These are phyloP conservation scores for Triops cancriformis DNA, from an alignment of 1,140 invertebrate species.

Conservation along the genomic window DNA sequence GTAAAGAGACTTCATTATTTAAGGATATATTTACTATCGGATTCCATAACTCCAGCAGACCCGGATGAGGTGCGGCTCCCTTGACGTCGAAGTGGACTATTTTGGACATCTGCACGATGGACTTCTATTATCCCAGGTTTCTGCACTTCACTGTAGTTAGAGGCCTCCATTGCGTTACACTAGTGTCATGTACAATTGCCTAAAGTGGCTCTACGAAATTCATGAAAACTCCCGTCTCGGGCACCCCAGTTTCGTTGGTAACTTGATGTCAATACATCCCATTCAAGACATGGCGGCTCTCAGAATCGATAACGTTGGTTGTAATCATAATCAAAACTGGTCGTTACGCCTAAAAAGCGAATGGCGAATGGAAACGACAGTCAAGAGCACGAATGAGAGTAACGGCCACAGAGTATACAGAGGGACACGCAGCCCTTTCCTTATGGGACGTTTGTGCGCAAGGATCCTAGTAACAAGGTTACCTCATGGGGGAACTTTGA, in stretches of 20 bases:
- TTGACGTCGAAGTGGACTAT: not conserved
- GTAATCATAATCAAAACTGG: not conserved
- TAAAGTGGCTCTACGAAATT: not conserved
- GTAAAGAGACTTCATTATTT: not conserved
- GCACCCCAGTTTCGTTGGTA: not conserved
- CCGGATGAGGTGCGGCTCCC: not conserved
- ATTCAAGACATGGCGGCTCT: slow-evolving; percentile 4
- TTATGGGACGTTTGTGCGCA: no score
- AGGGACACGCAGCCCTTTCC: no score
- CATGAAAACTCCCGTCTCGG: not conserved
- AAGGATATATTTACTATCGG: not conserved
- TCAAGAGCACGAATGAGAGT: no score
- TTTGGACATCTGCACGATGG: not conserved
- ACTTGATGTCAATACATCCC: slow-evolving; percentile 3
- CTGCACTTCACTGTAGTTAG: not conserved
- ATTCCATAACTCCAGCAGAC: slow-evolving; percentile 12
- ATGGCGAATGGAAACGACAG: no score
- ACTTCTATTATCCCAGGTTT: not conserved
- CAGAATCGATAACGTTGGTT: not conserved
- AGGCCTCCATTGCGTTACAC: not conserved
- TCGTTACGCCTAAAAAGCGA: no score
- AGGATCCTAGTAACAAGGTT: no score
- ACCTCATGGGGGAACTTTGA: no score
- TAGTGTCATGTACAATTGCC: not conserved
- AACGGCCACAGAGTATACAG: no score